Base-by-base conservation (phyloP, 1,140 invertebrate species). In the Drosophila baimaii region DNA sequence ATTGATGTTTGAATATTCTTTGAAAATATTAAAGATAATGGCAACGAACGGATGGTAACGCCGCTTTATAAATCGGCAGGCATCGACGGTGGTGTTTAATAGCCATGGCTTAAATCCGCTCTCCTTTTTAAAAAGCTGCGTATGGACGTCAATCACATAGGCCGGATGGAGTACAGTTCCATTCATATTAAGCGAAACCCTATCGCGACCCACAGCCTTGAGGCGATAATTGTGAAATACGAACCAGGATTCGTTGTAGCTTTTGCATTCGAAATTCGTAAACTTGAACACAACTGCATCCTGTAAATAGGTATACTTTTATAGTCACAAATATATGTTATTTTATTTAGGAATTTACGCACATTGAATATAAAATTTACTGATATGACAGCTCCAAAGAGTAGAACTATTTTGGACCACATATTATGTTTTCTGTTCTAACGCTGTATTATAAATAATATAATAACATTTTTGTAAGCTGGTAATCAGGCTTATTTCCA, bases 211-310 rank as follows among this genome's bases (percentile, higher is more conserved):
- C 0, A 73, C 33, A 3, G 73, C 73, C 29, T 41, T 55, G 2
- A 73, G 56, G 10, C 74, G 41, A 29, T 55, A 77, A 0, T 31
- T 9, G 7, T 66, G n/a, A 12, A 73, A 33, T 1, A 73, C 23
- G n/a, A 59, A 57, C 74, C 74, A 77, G 8, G 69, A 77, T n/a
- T 55, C 25, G 3, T 73, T 77, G 19, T 43, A 69, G 21, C 47
- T 69, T n/a, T 62, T 39, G 17, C 58, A 69, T 12, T 41, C 35
- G 0, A 69, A 23, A 31, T 69, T 69, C 2, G 29, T 62, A 15
- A 69, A 52, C 33, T 61, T 69, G 5, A 62, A 62, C 5, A 35
- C 8, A 8, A 68, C 21, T 4, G 19, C 56, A 9, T 49, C 23
- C 64, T 68, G 15, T 25, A 9, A 29, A 41, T 21, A 6, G 5